These are phyloP conservation scores for Taphrorychus bicolor DNA, from an alignment of 2,888 invertebrate species.

Conservation along the genomic window DNA sequence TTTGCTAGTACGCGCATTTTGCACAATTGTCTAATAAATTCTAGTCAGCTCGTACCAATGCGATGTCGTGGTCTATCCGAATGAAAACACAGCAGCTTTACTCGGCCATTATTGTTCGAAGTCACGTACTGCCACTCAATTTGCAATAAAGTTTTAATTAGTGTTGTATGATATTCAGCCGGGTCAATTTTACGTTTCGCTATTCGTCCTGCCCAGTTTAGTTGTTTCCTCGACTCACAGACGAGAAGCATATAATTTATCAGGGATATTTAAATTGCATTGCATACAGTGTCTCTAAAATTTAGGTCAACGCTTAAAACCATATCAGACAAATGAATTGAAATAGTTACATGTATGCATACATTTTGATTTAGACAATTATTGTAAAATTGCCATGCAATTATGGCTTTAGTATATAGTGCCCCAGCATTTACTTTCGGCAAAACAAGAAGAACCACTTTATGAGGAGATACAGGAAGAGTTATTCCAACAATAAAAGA, in stretches of 20 bases:
- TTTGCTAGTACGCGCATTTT: background rate
- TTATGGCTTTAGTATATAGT: too few relatives aligned
- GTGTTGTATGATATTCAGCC: constrained; percentile 12
- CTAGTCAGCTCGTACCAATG: constrained; percentile 5
- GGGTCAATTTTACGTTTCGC: too few relatives aligned
- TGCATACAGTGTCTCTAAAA: too few relatives aligned
- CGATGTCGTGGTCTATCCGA: constrained; percentile 1
- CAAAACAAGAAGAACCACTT: background rate
- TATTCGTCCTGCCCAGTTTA: too few relatives aligned
- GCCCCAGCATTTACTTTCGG: too few relatives aligned
- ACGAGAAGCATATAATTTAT: too few relatives aligned
- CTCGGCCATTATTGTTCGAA: constrained; percentile 15
- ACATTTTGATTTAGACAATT: too few relatives aligned
- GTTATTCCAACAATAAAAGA: background rate
- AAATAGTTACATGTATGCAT: background rate
- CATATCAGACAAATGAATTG: too few relatives aligned
- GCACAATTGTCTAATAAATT: constrained; percentile 11
- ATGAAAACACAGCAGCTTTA: constrained; percentile 1
- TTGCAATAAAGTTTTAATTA: constrained; percentile 31
- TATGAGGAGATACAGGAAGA: background rate
- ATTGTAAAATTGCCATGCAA: too few relatives aligned
- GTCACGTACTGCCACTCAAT: constrained; percentile 26
- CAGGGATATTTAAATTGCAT: too few relatives aligned
- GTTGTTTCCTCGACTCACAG: too few relatives aligned
- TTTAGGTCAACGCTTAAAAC: background rate